Conservation (phyloP, 2,888 invertebrate genomes). For the Parnassius orleans region DNA sequence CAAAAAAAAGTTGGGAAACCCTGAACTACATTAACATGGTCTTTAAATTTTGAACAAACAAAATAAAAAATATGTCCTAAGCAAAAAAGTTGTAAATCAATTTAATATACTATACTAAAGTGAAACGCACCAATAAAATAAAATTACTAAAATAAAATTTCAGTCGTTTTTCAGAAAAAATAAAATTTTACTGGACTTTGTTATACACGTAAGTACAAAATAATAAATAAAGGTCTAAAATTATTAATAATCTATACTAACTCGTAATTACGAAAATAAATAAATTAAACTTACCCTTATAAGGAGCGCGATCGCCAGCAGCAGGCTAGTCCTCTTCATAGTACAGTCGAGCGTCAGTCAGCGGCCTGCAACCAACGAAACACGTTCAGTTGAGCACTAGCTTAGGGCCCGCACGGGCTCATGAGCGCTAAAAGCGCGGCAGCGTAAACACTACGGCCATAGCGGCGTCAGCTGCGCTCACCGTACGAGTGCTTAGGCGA, state of each 20-base stretch:
- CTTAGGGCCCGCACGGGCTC: constrained; percentile 43
- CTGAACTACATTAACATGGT: not conserved
- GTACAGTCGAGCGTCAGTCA: constrained; percentile 64
- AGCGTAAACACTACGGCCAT: constrained; percentile 42
- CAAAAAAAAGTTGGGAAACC: no score
- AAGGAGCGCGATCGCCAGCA: constrained; percentile 73
- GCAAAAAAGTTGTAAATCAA: no score
- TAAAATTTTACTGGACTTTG: no score
- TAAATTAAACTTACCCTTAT: constrained; percentile 58
- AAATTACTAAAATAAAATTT: no score
- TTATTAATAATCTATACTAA: no score
- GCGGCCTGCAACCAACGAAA: constrained; percentile 73
- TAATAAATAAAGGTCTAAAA: no score
- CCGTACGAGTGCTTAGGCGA: constrained; percentile 33
- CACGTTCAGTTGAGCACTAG: constrained; percentile 57
- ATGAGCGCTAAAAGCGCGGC: constrained; percentile 54
- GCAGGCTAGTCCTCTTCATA: constrained; percentile 77
- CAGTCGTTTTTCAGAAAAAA: no score
- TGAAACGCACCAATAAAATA: no score
- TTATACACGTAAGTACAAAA: no score
- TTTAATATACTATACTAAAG: no score
- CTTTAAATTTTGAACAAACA: not conserved
- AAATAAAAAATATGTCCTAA: no score
- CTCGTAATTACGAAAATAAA: no score
- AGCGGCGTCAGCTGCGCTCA: constrained; percentile 29